Evolutionary conservation across 2,888 invertebrate species (phyloP), one percentile per base, ranked within the genome.

Genomic region (Acronicta aceris): DNA sequence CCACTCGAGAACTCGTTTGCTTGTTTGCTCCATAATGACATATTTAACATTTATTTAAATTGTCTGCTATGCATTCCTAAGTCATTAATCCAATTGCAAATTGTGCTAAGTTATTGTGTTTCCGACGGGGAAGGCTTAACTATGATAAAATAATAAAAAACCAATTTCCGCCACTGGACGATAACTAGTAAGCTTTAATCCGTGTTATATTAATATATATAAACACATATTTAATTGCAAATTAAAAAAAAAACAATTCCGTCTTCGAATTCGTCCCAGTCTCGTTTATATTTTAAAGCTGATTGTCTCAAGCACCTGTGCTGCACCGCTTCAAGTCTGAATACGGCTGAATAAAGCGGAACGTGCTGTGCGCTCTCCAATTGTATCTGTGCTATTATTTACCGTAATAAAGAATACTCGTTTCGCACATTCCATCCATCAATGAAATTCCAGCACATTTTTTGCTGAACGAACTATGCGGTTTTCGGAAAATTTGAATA

Each of bases 291-390:
- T 67, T 71, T 71, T 48, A 64, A 71, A 64, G 52, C 60, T 53
- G 40, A 64, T 60, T 58, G 63, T 41, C 15, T 48, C 25, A 16
- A 55, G 51, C 72, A 71, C 58, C 71, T 64, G 68, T 36, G 60
- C 52, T 36, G 60, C 40, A 60, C 36, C 40, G 68, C 57, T 58
- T 50, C 57, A 50, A 56, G 57, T 53, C 46, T 52, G 49, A 52
- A 50, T 47, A 63, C 52, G 47, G 51, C 36, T 71, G 78, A 68
- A 78, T 78, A 75, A 74, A 75, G 70, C 74, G 55, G 57, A 72
- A 74, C 68, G 61, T 50, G 73, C 6, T 43, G 43, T 67, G 48
- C 48, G 58, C n/a, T 53, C 33, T 42, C 30, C 25, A 41, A 55
- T 51, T 47, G 59, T 48, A 40, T 43, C 36, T 33, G 16, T 53